Conservation (phyloP, 2,888 invertebrate species). For the Halocaridina rubra region DNA sequence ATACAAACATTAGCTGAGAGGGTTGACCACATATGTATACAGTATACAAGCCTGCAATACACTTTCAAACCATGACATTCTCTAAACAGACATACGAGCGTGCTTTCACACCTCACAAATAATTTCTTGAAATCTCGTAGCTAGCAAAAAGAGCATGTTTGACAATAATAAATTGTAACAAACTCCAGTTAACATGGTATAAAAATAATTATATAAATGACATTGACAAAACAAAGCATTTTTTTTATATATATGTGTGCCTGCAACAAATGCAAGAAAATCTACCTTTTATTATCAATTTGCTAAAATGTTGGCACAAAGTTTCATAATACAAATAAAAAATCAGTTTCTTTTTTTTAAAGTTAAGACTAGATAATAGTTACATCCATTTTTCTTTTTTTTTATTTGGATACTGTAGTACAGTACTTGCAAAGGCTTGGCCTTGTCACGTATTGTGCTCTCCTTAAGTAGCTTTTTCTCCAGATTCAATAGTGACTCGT, state of each 20-base stretch:
- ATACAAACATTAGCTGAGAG: neutral
- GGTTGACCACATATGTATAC: too few relatives aligned
- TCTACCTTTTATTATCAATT: conserved; percentile 48
- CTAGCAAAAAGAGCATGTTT: conserved; percentile 34
- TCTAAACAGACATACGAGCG: neutral
- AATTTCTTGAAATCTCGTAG: conserved; percentile 22
- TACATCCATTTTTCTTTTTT: neutral
- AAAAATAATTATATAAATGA: conserved; percentile 41
- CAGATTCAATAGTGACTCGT: too few relatives aligned
- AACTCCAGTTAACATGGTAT: conserved; percentile 42
- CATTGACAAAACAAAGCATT: conserved; percentile 33
- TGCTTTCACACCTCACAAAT: neutral
- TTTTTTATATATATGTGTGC: conserved; percentile 54
- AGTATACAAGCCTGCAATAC: too few relatives aligned
- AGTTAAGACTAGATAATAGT: conserved; percentile 52
- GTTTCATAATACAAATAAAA: neutral
- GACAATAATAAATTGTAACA: conserved; percentile 25
- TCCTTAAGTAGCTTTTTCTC: too few relatives aligned
- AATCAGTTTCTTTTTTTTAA: neutral
- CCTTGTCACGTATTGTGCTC: too few relatives aligned
- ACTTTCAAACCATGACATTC: neutral
- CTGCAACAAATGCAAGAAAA: conserved; percentile 55
- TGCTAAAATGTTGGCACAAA: conserved; percentile 48
- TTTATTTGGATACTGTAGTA: too few relatives aligned
- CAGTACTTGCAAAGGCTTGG: too few relatives aligned